phyloP scores from a whole-genome alignment of 1,140 invertebrate species.

The Globodera ellingtonae region DNA sequence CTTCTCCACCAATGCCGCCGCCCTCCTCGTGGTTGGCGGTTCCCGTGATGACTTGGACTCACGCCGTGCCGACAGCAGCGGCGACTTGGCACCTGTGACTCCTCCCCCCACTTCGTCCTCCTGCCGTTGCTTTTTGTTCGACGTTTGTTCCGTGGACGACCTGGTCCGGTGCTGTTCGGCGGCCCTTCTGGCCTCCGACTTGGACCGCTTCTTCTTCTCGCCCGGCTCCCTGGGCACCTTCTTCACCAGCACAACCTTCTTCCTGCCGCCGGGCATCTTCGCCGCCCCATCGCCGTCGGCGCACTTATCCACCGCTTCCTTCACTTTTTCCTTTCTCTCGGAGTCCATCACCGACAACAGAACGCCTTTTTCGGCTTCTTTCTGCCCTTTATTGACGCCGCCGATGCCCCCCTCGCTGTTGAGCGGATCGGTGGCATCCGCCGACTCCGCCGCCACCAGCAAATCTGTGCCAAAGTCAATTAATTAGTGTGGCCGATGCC shows the following conservation, averaged over 20 bases:
- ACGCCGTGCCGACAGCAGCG: no score
- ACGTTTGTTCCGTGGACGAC: slow-evolving; percentile 24
- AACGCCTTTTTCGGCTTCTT: slow-evolving; percentile 41
- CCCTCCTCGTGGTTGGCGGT: not conserved
- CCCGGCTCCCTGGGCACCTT: slow-evolving; percentile 5
- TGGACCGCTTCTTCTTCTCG: slow-evolving; percentile 24
- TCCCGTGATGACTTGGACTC: not conserved
- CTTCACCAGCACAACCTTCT: slow-evolving; percentile 12
- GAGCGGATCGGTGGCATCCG: no score
- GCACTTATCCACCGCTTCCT: slow-evolving; percentile 29
- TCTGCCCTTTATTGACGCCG: not conserved
- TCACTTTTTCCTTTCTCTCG: no score
- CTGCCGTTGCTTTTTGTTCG: slow-evolving; percentile 26
- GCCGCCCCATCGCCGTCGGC: slow-evolving; percentile 15
- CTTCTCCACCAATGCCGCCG: not conserved
- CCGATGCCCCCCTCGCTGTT: no score
- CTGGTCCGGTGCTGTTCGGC: slow-evolving; percentile 18
- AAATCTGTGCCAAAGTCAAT: slow-evolving; percentile 28
- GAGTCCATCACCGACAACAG: not conserved
- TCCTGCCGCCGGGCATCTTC: not conserved
- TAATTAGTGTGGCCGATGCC: not conserved
- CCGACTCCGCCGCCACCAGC: slow-evolving; percentile 12
- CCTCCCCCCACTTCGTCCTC: not conserved
- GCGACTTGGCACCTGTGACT: not conserved
- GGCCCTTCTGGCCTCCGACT: slow-evolving; percentile 17